phyloP scores from a whole-genome alignment of 2,797 vertebrate genomes.

The Hyperoplus lanceolatus region DNA sequence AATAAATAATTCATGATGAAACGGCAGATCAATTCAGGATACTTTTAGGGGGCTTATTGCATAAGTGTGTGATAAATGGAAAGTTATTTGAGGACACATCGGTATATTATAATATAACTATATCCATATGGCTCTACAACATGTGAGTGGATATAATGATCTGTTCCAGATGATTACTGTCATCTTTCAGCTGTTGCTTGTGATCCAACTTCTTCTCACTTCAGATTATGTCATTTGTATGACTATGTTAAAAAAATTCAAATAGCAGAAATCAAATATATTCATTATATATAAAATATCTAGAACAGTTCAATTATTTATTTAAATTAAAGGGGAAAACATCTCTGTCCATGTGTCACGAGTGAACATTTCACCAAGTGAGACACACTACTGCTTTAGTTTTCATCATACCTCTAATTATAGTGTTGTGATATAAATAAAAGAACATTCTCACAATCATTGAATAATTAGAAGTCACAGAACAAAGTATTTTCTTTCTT shows the following conservation, averaged over 20 bases:
- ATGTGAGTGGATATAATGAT: not conserved
- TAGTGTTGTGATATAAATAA: not conserved
- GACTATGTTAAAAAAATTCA: not conserved
- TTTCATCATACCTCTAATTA: not conserved
- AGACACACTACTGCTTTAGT: not conserved
- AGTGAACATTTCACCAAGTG: not conserved
- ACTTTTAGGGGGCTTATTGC: conserved; percentile 32
- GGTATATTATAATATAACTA: not conserved
- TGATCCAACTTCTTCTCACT: not conserved
- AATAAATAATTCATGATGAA: conserved; percentile 32
- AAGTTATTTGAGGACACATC: conserved; percentile 31
- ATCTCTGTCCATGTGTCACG: not conserved
- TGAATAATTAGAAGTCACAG: not conserved
- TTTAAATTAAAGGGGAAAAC: not conserved
- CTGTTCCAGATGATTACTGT: conserved; percentile 31
- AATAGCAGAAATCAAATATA: not conserved
- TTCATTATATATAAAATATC: not conserved
- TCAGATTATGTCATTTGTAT: not conserved
- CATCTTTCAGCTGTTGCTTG: not conserved
- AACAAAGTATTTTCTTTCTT: not conserved
- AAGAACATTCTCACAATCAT: not conserved
- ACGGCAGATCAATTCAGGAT: conserved; percentile 55
- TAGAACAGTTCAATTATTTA: not conserved
- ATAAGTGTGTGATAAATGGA: conserved; percentile 17
- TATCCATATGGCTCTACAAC: not conserved